Conservation (phyloP, 1,140 invertebrate genomes). For the silkworm (Bombyx mori) region ASM3026992v2 NC_085129.1:9601501-9602000, state of each 20-base stretch:
- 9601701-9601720: constrained; percentile 25
- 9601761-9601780: constrained; percentile 2
- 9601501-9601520: constrained; percentile 13
- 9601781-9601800: background rate
- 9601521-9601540: constrained; percentile 19
- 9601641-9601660: constrained; percentile 20
- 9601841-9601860: too few relatives aligned
- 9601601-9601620: background rate
- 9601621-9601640: constrained; percentile 3
- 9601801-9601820: background rate
- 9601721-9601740: constrained; percentile 19
- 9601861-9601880: too few relatives aligned
- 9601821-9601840: too few relatives aligned
- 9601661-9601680: constrained; percentile 23
- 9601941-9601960: too few relatives aligned
- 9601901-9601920: too few relatives aligned
- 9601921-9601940: too few relatives aligned
- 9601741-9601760: constrained; percentile 16
- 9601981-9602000: too few relatives aligned
- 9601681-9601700: constrained; percentile 27
- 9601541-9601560: constrained; percentile 21
- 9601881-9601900: too few relatives aligned
- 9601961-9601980: too few relatives aligned
- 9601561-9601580: background rate
- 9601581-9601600: too few relatives aligned